Evolutionary conservation across 2,888 invertebrate genomes (phyloP).

Genomic region (Aspidiotus rigidus): DNA sequence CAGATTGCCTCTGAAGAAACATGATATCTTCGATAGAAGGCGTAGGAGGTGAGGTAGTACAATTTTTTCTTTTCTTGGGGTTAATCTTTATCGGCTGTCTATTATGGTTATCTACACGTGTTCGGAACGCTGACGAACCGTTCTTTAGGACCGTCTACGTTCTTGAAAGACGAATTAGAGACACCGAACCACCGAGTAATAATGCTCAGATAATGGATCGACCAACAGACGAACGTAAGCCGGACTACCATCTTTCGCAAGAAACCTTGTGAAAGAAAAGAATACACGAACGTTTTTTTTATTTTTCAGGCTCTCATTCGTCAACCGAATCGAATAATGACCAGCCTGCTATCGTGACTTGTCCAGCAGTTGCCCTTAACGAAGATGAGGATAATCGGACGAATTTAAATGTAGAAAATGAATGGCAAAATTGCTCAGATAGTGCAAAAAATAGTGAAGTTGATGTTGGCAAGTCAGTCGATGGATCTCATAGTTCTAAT

Average conservation of each 20-base stretch:
- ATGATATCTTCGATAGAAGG: slow-evolving; percentile 71
- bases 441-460: neutral
- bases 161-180: slow-evolving; percentile 45
- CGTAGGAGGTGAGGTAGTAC: slow-evolving; percentile 72
- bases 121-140: slow-evolving; percentile 51
- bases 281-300: too few species aligned
- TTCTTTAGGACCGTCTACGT: slow-evolving; percentile 60
- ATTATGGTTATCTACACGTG: slow-evolving; percentile 69
- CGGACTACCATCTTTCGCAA: too few species aligned
- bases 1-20: neutral
- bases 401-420: too few species aligned
- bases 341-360: too few species aligned
- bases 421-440: neutral
- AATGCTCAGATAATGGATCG: neutral
- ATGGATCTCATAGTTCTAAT: slow-evolving; percentile 15
- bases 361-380: too few species aligned
- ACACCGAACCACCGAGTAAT: slow-evolving; percentile 6
- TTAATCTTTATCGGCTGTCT: slow-evolving; percentile 50
- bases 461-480: too few species aligned
- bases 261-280: too few species aligned
- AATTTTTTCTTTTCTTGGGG: slow-evolving; percentile 57
- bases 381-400: too few species aligned
- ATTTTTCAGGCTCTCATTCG: too few species aligned
- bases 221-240: neutral
- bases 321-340: too few species aligned